phyloP scores from a whole-genome alignment of 2,888 invertebrate species.

The Microctonus brassicae region DNA sequence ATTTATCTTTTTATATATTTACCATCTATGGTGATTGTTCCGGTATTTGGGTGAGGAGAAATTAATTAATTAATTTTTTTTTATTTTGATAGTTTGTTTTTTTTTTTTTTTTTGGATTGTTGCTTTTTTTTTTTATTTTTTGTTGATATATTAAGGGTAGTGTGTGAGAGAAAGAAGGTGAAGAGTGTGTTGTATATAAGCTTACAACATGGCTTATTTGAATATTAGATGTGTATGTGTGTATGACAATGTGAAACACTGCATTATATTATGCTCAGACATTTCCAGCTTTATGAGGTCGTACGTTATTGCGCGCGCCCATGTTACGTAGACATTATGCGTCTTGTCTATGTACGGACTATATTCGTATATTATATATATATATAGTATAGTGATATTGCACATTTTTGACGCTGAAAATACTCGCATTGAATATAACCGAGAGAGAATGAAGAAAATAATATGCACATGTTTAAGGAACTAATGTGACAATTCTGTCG shows the following conservation, averaged over 20 bases:
- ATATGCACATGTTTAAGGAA: too few relatives aligned
- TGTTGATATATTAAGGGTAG: too few relatives aligned
- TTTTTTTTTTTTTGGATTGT: too few relatives aligned
- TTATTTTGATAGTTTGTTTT: too few relatives aligned
- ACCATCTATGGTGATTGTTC: neutral
- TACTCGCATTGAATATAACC: too few relatives aligned
- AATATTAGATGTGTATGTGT: neutral
- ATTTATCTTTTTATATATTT: neutral
- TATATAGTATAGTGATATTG: too few relatives aligned
- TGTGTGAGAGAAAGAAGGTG: neutral
- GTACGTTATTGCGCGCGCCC: constrained; percentile 53
- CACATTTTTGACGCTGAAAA: too few relatives aligned
- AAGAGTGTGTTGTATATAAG: neutral
- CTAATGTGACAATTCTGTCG: too few relatives aligned
- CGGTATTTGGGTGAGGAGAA: neutral
- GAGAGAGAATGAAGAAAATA: too few relatives aligned
- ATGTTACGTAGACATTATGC: constrained; percentile 32
- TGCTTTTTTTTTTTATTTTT: too few relatives aligned
- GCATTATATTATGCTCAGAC: constrained; percentile 55
- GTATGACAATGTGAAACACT: constrained; percentile 31
- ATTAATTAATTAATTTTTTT: too few relatives aligned
- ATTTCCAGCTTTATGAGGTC: constrained; percentile 59
- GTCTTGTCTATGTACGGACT: constrained; percentile 16
- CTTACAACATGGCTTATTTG: neutral
- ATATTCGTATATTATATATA: too few relatives aligned